Percentiles rank a stretch among this genome's conserved stretches.
Evolutionary conservation across 2,113 vertebrate species (phyloP).

Genomic region (Forbesichthys agassizii): DNA sequence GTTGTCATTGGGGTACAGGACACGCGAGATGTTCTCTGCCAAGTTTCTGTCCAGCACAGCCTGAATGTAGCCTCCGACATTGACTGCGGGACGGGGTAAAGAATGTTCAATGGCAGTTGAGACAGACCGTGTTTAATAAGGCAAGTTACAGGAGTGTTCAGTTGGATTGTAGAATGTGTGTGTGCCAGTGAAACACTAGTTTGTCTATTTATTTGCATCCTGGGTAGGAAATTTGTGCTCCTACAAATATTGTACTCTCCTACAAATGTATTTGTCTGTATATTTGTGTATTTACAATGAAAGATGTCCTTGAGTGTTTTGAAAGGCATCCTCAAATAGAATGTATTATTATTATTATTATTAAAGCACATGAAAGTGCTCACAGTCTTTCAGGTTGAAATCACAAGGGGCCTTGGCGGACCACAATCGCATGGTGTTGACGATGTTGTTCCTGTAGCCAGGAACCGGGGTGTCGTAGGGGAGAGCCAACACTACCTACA

Average conservation of each 20-base stretch:
- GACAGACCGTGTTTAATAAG: background rate
- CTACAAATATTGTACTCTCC: no score
- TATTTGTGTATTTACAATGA: no score
- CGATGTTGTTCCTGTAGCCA: conserved; percentile 89
- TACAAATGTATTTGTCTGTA: no score
- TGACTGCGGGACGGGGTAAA: conserved; percentile 63
- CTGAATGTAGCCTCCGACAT: conserved; percentile 89
- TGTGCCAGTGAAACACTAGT: no score
- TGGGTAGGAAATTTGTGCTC: no score
- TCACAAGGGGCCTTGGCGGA: conserved; percentile 91
- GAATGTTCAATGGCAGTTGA: background rate
- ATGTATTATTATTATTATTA: no score
- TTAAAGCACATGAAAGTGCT: conserved; percentile 55
- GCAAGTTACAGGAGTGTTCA: no score
- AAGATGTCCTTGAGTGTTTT: no score
- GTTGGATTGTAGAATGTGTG: no score
- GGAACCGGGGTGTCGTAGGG: conserved; percentile 91
- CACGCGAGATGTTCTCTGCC: conserved; percentile 93
- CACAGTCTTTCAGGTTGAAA: conserved; percentile 93
- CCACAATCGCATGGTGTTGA: conserved; percentile 94
- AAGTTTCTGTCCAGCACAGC: conserved; percentile 89
- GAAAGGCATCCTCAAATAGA: no score
- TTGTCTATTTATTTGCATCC: no score
- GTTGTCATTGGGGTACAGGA: conserved; percentile 91
- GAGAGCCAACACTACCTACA: conserved; percentile 86